Base-by-base conservation (phyloP, 2,888 invertebrate species). In the Lasioglossum marginatum region DNA sequence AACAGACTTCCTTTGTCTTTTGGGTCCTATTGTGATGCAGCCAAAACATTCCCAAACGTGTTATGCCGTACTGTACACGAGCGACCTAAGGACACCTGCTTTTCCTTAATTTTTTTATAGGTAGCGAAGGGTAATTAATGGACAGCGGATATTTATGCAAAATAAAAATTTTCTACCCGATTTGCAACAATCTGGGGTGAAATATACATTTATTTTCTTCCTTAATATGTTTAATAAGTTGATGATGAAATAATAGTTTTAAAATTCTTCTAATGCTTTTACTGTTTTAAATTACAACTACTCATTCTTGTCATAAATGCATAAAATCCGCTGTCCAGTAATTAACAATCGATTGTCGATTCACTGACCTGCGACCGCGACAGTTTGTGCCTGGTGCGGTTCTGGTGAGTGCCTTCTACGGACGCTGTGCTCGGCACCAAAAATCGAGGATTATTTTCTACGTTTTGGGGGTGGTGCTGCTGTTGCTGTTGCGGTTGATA, bases 311-410 rank as follows among this genome's bases (percentile, higher is more conserved):
- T 40, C 10, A 10, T 2, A 2, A 40, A 40, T 12, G 43, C 43
- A 43, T 0, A 12, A 43, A 12, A 43, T 43, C 10, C 12, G 3
- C 43, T 43, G 43, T 12, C 3, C 12, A 12, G 27, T 34, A 66
- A 34, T 66, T 19, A 27, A 34, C 3, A 16, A 16, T 34, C n/a
- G 48, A 40, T 37, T 1, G 37, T 75, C 40, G 1, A 40, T 68
- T 52, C 40, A 87, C 94, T 93, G 92, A 96, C 96, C 96, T 96
- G 96, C 63, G 96, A 96, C 91, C 96, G 95, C 82, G 96, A 96
- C 86, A 96, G 95, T 93, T 96, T 96, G 91, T 96, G 96, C 94
- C 96, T 95, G 93, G 95, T 95, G 93, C 95, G 95, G 94, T 95
- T 95, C 92, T 95, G 90, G 93, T 95, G 92, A 90, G 93, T 90